Evolutionary conservation across 2,797 vertebrate genomes (phyloP).

Genomic region (Triplophysa bombifrons): DNA sequence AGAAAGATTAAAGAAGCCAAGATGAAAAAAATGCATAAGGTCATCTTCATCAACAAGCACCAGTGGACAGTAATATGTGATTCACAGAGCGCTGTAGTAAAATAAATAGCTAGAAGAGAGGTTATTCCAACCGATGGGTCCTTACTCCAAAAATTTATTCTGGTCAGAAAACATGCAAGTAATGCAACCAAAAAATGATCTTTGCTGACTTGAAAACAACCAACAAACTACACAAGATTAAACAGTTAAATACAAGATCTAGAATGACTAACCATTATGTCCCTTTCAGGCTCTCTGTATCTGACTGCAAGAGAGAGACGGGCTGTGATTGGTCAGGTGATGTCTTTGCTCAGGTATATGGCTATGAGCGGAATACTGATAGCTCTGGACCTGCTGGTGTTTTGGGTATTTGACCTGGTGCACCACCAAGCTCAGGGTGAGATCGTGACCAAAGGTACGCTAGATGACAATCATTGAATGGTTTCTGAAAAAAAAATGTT

Average conservation of each 20-base stretch:
- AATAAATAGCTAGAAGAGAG: not conserved
- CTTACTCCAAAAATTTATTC: too few relatives aligned
- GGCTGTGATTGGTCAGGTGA: constrained; percentile 58
- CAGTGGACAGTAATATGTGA: too few relatives aligned
- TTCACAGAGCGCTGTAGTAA: not conserved
- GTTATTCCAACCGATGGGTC: too few relatives aligned
- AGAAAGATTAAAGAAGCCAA: not conserved
- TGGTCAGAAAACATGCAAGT: too few relatives aligned
- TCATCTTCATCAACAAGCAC: not conserved
- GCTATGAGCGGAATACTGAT: constrained; percentile 73
- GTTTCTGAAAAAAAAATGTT: not conserved
- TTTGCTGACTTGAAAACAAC: not conserved
- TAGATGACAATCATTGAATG: not conserved
- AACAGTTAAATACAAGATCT: not conserved
- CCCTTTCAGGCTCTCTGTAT: constrained; percentile 69
- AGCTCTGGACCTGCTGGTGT: constrained; percentile 82
- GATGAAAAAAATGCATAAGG: constrained; percentile 8
- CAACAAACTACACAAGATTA: not conserved
- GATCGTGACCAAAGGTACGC: constrained; percentile 80
- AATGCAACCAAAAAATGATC: not conserved
- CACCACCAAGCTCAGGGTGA: constrained; percentile 78
- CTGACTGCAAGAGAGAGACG: constrained; percentile 72
- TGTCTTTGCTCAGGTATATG: constrained; percentile 70
- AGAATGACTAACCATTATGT: not conserved
- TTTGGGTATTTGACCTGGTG: constrained; percentile 88